phyloP scores from a whole-genome alignment of 2,797 vertebrate species.

The Eurystomus glaucurus region DNA sequence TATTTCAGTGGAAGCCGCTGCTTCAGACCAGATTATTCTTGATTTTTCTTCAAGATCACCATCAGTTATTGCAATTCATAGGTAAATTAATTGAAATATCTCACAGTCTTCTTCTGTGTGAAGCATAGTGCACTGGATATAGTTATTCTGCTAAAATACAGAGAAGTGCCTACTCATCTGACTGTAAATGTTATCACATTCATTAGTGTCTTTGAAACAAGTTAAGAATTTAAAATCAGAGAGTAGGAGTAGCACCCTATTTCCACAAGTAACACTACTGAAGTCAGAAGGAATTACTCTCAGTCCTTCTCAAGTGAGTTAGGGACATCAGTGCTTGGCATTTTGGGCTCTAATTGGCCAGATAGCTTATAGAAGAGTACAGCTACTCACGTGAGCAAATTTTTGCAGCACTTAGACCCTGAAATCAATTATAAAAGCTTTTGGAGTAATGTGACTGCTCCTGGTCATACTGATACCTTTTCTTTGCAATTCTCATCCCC shows the following conservation, averaged over 20 bases:
- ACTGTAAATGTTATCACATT: neutral
- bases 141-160: neutral
- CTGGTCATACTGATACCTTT: neutral
- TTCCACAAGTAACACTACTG: neutral
- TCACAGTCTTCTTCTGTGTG: neutral
- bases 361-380: neutral
- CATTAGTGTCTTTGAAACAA: neutral
- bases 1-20: neutral
- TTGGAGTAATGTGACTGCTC: neutral
- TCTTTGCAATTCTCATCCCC: neutral
- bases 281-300: neutral
- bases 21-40: neutral
- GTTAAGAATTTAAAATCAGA: neutral
- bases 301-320: neutral
- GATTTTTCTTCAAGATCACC: neutral
- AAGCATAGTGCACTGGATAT: neutral
- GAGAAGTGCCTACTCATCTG: neutral
- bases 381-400: neutral
- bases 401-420: neutral
- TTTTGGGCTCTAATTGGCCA: neutral
- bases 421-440: conserved; percentile 24
- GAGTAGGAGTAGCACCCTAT: neutral
- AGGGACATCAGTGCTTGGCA: neutral
- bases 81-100: conserved; percentile 9
- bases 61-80: neutral